phyloP scores from a whole-genome alignment of 2,113 vertebrate genomes.

The Saccopteryx leptura region DNA sequence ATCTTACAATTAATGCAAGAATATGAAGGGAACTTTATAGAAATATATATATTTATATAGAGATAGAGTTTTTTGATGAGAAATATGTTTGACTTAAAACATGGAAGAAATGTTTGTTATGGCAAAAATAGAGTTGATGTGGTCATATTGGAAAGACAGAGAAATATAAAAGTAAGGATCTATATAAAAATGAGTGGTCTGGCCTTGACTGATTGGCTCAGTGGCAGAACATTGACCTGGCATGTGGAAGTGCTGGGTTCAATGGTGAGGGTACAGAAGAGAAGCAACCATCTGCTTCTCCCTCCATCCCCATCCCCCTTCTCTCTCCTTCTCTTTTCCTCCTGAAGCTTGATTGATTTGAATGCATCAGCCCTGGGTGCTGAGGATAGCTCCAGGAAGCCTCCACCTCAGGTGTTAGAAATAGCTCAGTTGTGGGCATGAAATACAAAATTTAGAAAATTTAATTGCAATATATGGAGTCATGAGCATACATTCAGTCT shows the following conservation, averaged over 20 bases:
- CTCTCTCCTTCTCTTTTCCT: too few relatives aligned
- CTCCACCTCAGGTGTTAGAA: too few relatives aligned
- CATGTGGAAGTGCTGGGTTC: too few relatives aligned
- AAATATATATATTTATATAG: not conserved
- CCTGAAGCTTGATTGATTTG: too few relatives aligned
- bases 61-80: not conserved
- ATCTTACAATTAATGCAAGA: not conserved
- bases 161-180: not conserved
- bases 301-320: too few relatives aligned
- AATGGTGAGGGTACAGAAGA: too few relatives aligned
- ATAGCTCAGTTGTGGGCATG: too few relatives aligned
- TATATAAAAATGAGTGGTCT: not conserved
- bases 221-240: too few relatives aligned
- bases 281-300: too few relatives aligned
- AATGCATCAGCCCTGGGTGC: too few relatives aligned
- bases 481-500: not conserved
- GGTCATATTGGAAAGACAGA: not conserved
- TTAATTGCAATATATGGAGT: not conserved
- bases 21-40: not conserved
- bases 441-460: not conserved
- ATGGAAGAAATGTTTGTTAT: not conserved
- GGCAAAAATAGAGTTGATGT: not conserved
- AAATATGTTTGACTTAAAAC: not conserved
- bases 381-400: too few relatives aligned
- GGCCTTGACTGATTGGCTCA: not conserved